Conservation (phyloP, 2,797 vertebrate species). For the Aselliscus stoliczkanus region DNA sequence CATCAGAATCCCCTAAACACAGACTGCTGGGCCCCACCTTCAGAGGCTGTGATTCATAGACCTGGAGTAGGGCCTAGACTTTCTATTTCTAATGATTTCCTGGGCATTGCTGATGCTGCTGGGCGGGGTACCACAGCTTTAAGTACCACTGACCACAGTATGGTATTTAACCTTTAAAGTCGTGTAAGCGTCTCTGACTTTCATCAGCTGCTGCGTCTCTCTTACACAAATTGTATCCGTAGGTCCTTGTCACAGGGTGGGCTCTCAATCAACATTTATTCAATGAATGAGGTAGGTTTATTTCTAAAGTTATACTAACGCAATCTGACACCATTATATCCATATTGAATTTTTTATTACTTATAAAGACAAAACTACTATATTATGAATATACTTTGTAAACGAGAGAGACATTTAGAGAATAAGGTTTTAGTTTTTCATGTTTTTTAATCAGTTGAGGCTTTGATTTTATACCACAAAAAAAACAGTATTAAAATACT, state of each 20-base stretch:
- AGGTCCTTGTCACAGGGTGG: neutral
- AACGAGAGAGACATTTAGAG: neutral
- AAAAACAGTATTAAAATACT: neutral
- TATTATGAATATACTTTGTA: neutral
- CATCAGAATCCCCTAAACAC: neutral
- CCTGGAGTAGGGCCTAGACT: neutral
- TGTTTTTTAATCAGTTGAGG: neutral
- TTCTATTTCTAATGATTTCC: neutral
- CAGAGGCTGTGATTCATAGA: neutral
- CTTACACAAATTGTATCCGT: neutral
- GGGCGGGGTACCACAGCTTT: neutral
- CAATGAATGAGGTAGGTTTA: neutral
- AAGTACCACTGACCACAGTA: neutral
- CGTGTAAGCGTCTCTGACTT: neutral
- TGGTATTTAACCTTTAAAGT: neutral
- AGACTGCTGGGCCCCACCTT: neutral
- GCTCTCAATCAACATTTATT: neutral
- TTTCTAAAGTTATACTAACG: neutral
- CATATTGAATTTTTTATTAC: neutral
- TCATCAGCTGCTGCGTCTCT: neutral
- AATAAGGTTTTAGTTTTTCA: neutral
- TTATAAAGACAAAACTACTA: neutral
- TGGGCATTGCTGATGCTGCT: neutral
- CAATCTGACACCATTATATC: neutral
- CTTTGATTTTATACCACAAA: neutral